Conservation (phyloP, 1,140 invertebrate species). For the Zaprionus kolodkinae region DNA sequence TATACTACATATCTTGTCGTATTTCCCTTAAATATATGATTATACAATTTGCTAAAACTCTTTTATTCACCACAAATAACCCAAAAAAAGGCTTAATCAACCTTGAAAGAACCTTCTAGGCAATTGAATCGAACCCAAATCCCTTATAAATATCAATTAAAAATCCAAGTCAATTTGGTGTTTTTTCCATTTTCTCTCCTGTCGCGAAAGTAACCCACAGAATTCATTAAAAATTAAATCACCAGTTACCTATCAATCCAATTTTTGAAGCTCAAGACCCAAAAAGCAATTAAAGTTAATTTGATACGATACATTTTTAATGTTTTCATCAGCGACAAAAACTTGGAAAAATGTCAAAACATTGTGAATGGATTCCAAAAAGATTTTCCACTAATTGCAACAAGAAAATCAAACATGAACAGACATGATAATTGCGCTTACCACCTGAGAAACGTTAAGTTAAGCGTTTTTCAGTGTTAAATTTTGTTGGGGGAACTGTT, state of each 20-base stretch:
- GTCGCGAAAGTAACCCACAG: conserved; percentile 48
- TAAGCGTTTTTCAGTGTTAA: conserved; percentile 54
- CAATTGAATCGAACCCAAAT: conserved; percentile 29
- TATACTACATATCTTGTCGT: too few species aligned
- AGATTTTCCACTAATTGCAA: conserved; percentile 62
- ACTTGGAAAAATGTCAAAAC: conserved; percentile 54
- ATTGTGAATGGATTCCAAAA: conserved; percentile 19
- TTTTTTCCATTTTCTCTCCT: conserved; percentile 1
- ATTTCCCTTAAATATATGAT: too few species aligned
- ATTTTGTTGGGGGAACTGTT: conserved; percentile 12
- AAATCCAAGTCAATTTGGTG: conserved; percentile 19
- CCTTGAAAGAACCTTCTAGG: background rate
- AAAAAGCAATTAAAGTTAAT: conserved; percentile 66
- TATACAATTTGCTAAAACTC: background rate
- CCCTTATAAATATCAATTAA: conserved; percentile 20
- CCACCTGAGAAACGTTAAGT: background rate
- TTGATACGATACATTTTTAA: conserved; percentile 64
- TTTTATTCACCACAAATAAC: background rate
- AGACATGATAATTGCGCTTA: conserved; percentile 66
- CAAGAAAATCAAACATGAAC: conserved; percentile 34
- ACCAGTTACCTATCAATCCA: background rate
- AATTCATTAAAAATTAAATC: conserved; percentile 48
- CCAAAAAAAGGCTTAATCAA: background rate
- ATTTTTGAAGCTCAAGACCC: conserved; percentile 20
- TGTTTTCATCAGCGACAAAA: conserved; percentile 29